phyloP scores from a whole-genome alignment of 2,113 vertebrate genomes.

The Theropithecus gelada region DNA sequence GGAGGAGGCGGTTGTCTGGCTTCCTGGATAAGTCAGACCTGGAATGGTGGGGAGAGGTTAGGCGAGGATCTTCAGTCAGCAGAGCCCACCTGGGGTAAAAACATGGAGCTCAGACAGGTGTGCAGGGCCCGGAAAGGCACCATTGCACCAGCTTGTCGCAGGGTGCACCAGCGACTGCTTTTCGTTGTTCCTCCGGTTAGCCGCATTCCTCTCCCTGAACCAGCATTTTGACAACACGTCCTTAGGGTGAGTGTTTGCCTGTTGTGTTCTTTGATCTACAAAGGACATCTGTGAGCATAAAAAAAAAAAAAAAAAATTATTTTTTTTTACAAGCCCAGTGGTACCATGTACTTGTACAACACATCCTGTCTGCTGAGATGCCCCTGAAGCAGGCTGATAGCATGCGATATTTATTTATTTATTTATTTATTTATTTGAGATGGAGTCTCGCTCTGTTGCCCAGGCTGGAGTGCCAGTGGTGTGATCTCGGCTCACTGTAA shows the following conservation, averaged over 20 bases:
- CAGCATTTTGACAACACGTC: not conserved
- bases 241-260: not conserved
- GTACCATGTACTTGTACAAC: not conserved
- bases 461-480: too few relatives aligned
- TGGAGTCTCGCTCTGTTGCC: too few relatives aligned
- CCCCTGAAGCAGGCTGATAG: rapidly evolving
- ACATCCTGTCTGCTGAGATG: not conserved
- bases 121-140: too few relatives aligned
- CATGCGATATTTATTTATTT: too few relatives aligned
- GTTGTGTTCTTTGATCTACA: not conserved
- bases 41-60: too few relatives aligned
- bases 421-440: too few relatives aligned
- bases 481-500: too few relatives aligned
- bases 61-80: rapidly evolving
- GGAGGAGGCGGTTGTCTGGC: rapidly evolving
- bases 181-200: not conserved
- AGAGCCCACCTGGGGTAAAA: not conserved
- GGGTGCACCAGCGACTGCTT: rapidly evolving
- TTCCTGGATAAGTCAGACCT: not conserved
- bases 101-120: not conserved
- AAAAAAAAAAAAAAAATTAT: not conserved
- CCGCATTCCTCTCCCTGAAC: not conserved
- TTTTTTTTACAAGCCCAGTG: not conserved
- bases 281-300: not conserved
- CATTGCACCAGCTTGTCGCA: too few relatives aligned